phyloP scores from a whole-genome alignment of 2,888 invertebrate species.

The Philereme vetulata region DNA sequence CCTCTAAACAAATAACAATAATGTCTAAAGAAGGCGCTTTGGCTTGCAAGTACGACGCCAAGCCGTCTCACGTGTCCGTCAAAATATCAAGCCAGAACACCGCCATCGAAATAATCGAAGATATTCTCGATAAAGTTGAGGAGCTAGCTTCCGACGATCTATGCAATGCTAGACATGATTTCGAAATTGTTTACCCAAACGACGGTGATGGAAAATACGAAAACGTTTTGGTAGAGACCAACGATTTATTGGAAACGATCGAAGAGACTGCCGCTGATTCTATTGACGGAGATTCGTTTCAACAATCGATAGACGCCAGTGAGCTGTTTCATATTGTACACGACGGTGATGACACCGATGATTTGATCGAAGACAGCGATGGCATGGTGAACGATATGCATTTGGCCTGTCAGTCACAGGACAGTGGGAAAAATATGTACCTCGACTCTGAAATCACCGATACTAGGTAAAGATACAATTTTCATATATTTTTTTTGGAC shows the following conservation, averaged over 20 bases:
- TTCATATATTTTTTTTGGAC: too few species aligned
- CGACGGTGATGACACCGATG: constrained; percentile 41
- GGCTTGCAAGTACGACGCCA: constrained; percentile 51
- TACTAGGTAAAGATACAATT: constrained; percentile 44
- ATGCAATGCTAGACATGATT: constrained; percentile 49
- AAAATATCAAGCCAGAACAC: constrained; percentile 39
- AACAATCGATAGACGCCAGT: constrained; percentile 18
- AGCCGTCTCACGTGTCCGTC: constrained; percentile 14
- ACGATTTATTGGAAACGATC: constrained; percentile 63
- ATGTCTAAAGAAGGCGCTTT: constrained; percentile 61
- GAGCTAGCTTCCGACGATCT: constrained; percentile 45
- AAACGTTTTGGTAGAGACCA: constrained; percentile 37
- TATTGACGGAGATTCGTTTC: constrained; percentile 45
- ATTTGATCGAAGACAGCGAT: constrained; percentile 47
- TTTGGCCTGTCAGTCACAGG: constrained; percentile 32
- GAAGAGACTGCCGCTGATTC: constrained; percentile 47
- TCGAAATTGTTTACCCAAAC: constrained; percentile 60
- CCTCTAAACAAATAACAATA: constrained; percentile 68
- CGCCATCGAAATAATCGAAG: constrained; percentile 55
- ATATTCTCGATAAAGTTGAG: constrained; percentile 61
- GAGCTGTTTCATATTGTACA: constrained; percentile 47
- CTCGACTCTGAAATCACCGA: constrained; percentile 40
- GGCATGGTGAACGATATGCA: constrained; percentile 49
- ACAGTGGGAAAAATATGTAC: constrained; percentile 20
- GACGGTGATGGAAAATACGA: constrained; percentile 39